Percentiles rank a stretch among this genome's conserved stretches.
Evolutionary conservation across 2,797 vertebrate genomes (phyloP).

Genomic region (Sternotherus odoratus): DNA sequence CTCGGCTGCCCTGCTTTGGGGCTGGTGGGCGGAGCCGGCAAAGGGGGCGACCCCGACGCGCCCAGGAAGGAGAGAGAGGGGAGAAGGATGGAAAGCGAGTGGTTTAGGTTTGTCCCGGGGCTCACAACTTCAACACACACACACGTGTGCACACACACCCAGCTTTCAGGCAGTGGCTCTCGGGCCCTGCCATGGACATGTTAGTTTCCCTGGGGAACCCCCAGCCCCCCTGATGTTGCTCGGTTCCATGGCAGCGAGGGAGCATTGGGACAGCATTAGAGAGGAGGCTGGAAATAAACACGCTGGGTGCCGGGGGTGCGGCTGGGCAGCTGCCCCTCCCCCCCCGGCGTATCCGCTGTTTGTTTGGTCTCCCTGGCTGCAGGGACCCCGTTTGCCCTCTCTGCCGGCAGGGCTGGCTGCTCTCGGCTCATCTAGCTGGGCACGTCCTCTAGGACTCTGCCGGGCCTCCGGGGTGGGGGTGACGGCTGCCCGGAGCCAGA

Average conservation of each 20-base stretch:
- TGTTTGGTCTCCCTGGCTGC: not conserved
- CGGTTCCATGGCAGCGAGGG: not conserved
- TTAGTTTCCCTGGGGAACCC: not conserved
- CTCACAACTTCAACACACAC: not conserved
- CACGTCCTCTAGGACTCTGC: not conserved
- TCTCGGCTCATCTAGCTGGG: not conserved
- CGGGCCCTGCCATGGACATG: too few relatives aligned
- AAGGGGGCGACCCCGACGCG: not conserved
- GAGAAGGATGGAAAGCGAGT: too few relatives aligned
- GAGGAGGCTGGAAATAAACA: not conserved
- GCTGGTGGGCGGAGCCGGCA: too few relatives aligned
- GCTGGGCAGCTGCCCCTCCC: not conserved
- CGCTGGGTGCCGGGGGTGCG: not conserved
- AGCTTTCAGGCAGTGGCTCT: not conserved
- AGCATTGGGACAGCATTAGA: not conserved
- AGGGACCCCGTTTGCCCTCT: not conserved
- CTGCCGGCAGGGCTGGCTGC: not conserved
- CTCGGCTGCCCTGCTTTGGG: not conserved
- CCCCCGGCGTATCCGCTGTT: not conserved
- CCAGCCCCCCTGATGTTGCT: rapidly evolving
- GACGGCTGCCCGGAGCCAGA: not conserved
- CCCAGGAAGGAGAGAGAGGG: not conserved
- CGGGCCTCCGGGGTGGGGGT: not conserved
- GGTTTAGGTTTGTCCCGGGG: not conserved
- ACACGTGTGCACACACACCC: too few relatives aligned